Conservation (phyloP, 2,797 vertebrate genomes). For the Novumbra hubbsi region DNA sequence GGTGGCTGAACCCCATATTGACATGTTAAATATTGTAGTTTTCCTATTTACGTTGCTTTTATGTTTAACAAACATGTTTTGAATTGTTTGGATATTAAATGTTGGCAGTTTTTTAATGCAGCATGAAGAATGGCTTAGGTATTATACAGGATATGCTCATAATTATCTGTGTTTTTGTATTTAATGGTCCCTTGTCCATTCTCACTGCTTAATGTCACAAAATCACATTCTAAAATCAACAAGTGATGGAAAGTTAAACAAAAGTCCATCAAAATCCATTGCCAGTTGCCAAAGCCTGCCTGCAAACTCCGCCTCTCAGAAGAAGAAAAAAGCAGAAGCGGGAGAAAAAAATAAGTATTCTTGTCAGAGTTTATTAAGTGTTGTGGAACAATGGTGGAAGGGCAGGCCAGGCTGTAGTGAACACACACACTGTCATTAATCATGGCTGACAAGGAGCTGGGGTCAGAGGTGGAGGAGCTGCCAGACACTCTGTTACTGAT, state of each 20-base stretch:
- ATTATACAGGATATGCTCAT: not conserved
- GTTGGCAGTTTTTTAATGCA: not conserved
- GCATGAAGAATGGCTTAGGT: not conserved
- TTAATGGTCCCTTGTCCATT: not conserved
- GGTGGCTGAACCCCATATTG: no score
- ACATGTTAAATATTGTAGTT: no score
- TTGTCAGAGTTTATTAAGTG: conserved; percentile 73
- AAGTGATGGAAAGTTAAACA: not conserved
- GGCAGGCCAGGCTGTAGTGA: conserved; percentile 48
- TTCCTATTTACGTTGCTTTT: no score
- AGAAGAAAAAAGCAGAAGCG: conserved; percentile 21
- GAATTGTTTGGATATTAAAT: not conserved
- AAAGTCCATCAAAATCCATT: not conserved
- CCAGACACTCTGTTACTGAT: conserved; percentile 54
- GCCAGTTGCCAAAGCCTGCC: conserved; percentile 50
- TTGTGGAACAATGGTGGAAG: conserved; percentile 53
- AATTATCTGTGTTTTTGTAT: not conserved
- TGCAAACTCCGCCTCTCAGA: conserved; percentile 18
- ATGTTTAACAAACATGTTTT: not conserved
- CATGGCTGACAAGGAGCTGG: conserved; percentile 62
- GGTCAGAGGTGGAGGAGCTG: conserved; percentile 57
- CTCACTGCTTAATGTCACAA: not conserved
- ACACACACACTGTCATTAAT: conserved; percentile 60
- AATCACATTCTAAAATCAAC: not conserved
- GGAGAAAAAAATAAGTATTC: conserved; percentile 58